Conservation (phyloP, 2,888 invertebrate genomes). For the Ganaspis brasiliensis region DNA sequence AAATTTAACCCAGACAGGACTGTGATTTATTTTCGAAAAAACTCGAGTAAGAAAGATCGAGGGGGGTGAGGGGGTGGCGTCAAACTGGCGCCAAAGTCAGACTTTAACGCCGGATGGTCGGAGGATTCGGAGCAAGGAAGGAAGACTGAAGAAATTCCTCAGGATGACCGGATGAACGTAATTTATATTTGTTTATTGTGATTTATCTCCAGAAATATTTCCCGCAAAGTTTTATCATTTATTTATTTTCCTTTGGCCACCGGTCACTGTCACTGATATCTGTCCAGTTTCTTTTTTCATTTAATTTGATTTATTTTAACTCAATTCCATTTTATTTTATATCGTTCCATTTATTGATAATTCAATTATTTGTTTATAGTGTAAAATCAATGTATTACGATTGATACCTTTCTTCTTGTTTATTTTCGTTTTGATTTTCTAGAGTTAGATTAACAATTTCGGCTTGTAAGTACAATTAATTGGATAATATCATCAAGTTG, state of each 20-base stretch:
- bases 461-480: too few relatives aligned
- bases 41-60: neutral
- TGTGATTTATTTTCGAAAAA: slow-evolving; percentile 13
- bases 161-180: slow-evolving; percentile 36
- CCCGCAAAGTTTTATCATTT: neutral
- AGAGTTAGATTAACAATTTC: too few relatives aligned
- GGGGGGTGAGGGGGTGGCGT: slow-evolving; percentile 31
- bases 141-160: slow-evolving; percentile 32
- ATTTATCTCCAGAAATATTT: neutral
- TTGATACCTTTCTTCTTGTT: neutral
- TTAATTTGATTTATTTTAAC: slow-evolving; percentile 2
- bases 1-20: neutral
- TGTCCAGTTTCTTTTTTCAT: neutral
- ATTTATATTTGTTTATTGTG: neutral
- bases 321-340: slow-evolving; percentile 12
- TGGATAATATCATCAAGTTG: too few relatives aligned
- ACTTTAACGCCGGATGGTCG: slow-evolving; percentile 52
- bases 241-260: neutral
- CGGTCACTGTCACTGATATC: neutral
- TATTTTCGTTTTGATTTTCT: neutral
- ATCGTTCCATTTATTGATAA: slow-evolving; percentile 5
- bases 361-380: neutral
- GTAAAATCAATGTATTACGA: neutral
- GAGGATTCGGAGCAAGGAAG: slow-evolving; percentile 55
- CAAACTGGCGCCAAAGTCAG: slow-evolving; percentile 59